phyloP scores from a whole-genome alignment of 2,797 vertebrate genomes.

The Cuculus canorus region DNA sequence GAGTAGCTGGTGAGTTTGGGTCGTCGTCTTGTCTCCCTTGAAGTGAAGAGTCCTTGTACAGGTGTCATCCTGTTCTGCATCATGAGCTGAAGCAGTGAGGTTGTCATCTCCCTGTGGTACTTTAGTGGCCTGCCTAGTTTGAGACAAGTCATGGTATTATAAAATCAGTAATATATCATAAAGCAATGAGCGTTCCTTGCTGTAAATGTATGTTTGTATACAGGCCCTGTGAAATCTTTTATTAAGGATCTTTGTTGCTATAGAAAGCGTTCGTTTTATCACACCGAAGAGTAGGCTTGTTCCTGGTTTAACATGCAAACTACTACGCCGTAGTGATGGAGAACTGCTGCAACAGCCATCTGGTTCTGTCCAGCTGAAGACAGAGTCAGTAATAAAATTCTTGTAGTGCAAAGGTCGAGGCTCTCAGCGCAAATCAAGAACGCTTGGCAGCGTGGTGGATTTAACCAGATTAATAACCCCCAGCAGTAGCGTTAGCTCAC shows the following conservation, averaged over 20 bases:
- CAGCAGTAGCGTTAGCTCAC: accelerated
- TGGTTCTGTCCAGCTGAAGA: neutral
- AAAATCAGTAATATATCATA: neutral
- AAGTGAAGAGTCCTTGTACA: neutral
- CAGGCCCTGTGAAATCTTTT: neutral
- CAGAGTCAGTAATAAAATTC: neutral
- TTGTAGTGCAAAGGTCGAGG: neutral
- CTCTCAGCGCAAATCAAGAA: neutral
- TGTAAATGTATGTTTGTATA: neutral
- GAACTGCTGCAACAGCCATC: neutral
- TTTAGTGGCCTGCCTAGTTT: neutral
- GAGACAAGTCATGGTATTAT: neutral
- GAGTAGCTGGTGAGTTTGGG: neutral
- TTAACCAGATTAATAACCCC: neutral
- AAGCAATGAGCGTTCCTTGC: neutral
- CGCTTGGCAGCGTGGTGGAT: neutral
- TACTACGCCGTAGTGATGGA: neutral
- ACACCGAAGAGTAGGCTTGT: neutral
- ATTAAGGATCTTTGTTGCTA: neutral
- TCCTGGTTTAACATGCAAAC: neutral
- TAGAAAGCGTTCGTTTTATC: neutral
- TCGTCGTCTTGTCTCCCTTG: neutral
- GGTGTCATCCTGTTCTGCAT: neutral
- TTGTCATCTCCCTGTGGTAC: neutral
- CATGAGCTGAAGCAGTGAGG: neutral